These are phyloP conservation scores for Scartelaos histophorus DNA, from an alignment of 2,113 vertebrate species.

Conservation along the genomic window DNA sequence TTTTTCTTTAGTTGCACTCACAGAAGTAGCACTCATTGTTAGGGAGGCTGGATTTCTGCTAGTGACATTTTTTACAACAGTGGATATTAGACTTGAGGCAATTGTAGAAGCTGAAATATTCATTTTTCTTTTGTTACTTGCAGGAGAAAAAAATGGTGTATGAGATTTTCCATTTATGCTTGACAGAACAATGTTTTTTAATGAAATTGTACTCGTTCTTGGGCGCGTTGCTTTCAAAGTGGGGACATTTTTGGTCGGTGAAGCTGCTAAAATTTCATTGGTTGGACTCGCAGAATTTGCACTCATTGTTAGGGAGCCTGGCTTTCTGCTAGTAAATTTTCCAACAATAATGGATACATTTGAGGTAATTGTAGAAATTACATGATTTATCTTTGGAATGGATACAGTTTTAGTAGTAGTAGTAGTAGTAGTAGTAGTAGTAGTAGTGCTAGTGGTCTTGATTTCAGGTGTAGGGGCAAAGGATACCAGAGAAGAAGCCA, in stretches of 20 bases:
- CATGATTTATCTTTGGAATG: too few species aligned
- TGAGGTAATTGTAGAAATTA: too few species aligned
- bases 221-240: too few species aligned
- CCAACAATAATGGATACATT: too few species aligned
- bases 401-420: too few species aligned
- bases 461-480: neutral
- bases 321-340: neutral
- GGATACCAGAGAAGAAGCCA: neutral
- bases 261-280: too few species aligned
- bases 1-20: neutral
- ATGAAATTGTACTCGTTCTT: neutral
- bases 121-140: neutral
- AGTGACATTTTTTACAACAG: neutral
- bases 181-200: neutral
- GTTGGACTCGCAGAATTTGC: too few species aligned
- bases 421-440: too few species aligned
- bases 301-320: neutral
- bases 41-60: neutral
- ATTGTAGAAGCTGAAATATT: neutral
- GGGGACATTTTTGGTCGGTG: too few species aligned
- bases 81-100: neutral
- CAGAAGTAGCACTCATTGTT: neutral
- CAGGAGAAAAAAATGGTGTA: neutral
- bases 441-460: neutral
- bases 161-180: neutral